Evolutionary conservation across 2,797 vertebrate species (phyloP).

Genomic region (Tachyglossus aculeatus): DNA sequence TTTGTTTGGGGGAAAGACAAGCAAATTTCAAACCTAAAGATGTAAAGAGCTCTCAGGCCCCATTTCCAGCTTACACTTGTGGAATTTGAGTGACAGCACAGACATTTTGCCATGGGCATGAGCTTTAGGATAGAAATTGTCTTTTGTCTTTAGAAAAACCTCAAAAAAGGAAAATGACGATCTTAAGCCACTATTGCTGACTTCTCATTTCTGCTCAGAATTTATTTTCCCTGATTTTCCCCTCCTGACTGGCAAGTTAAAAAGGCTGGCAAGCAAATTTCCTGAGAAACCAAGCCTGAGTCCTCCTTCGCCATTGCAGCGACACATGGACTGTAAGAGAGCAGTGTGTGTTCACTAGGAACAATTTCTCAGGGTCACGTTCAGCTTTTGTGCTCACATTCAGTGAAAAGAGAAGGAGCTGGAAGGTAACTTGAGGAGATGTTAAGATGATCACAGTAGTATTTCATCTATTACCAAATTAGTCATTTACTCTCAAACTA

Average conservation of each 20-base stretch:
- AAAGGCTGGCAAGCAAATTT: slow-evolving; percentile 8
- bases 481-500: too few relatives aligned
- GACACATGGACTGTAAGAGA: slow-evolving; percentile 17
- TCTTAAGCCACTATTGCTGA: not conserved
- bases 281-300: slow-evolving; percentile 10
- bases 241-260: slow-evolving; percentile 5
- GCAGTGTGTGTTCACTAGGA: slow-evolving; percentile 14
- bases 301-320: slow-evolving; percentile 14
- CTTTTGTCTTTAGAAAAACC: not conserved
- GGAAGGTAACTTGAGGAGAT: not conserved
- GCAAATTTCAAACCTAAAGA: not conserved
- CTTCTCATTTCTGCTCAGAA: not conserved
- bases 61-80: not conserved
- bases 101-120: not conserved
- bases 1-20: not conserved
- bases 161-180: too few relatives aligned
- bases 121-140: not conserved
- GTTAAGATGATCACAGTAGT: not conserved
- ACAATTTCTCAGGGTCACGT: slow-evolving; percentile 32
- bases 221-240: not conserved
- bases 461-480: slow-evolving; percentile 6
- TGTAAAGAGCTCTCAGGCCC: not conserved
- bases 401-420: slow-evolving; percentile 7
- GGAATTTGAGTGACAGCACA: not conserved
- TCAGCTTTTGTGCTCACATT: slow-evolving; percentile 33